A percentile compares a stretch with the other conserved stretches of the same genome.
phyloP scores from a whole-genome alignment of 2,888 invertebrate genomes.

The Cephalotes varians region DNA sequence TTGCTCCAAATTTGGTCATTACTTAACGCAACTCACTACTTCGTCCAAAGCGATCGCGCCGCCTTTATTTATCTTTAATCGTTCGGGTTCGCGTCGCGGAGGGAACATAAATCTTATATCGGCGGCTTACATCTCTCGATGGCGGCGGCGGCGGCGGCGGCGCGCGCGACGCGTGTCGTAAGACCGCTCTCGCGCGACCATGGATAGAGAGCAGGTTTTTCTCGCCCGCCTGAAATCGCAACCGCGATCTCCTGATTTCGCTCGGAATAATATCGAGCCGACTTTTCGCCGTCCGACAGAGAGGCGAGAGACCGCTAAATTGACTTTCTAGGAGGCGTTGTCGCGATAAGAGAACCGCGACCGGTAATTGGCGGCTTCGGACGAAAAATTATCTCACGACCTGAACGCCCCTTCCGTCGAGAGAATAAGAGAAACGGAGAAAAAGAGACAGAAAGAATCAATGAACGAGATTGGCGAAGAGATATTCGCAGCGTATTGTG shows the following conservation, averaged over 20 bases:
- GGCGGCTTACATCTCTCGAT: slow-evolving; percentile 68
- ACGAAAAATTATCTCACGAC: slow-evolving; percentile 65
- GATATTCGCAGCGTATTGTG: slow-evolving; percentile 48
- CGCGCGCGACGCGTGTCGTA: slow-evolving; percentile 74
- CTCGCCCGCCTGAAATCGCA: slow-evolving; percentile 58
- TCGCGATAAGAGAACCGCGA: slow-evolving; percentile 61
- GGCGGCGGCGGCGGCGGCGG: slow-evolving; percentile 44
- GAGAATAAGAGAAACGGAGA: slow-evolving; percentile 35
- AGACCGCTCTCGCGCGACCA: slow-evolving; percentile 56
- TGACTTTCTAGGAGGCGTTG: slow-evolving; percentile 70
- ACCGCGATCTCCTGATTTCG: slow-evolving; percentile 67
- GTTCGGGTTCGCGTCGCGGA: slow-evolving; percentile 56
- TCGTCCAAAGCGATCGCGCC: slow-evolving; percentile 57
- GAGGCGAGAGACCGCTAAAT: slow-evolving; percentile 65
- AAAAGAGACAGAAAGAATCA: slow-evolving; percentile 11
- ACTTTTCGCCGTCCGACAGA: slow-evolving; percentile 58
- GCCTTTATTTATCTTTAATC: slow-evolving; percentile 72
- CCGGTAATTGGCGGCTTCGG: slow-evolving; percentile 71
- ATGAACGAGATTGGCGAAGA: slow-evolving; percentile 56
- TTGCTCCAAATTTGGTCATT: slow-evolving; percentile 70
- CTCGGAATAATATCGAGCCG: slow-evolving; percentile 65
- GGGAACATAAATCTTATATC: slow-evolving; percentile 74
- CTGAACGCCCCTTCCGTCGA: slow-evolving; percentile 48
- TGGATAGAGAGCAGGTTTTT: slow-evolving; percentile 69
- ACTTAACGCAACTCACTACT: slow-evolving; percentile 57